Base-by-base conservation (phyloP, 92 coral and sea anemone species). In the Anthopleura xanthogrammica region DNA sequence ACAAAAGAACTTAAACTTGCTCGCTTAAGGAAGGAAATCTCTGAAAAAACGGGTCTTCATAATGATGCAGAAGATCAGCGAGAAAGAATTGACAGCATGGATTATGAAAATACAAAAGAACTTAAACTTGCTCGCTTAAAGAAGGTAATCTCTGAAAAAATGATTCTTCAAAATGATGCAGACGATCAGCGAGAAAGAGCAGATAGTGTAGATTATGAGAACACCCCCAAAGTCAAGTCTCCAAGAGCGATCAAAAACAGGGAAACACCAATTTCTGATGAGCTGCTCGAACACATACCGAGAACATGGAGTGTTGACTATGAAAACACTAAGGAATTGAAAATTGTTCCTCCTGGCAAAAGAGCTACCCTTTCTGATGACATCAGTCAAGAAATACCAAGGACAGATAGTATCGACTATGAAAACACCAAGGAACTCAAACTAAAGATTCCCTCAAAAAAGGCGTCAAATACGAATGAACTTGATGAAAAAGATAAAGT, bases 281-380 rank as follows among this genome's bases (percentile, higher is more conserved):
- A 62, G 70, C 14, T 11, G 12, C 29, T 8, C 5, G 74, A 68
- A 68, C 13, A 13, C 1, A 54, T 14, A 54, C 58, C 14, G 58
- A 68, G 74, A 1, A 68, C 11, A 68, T 43, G 41, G 29, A 68
- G 74, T 68, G 19, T 68, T 68, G 84, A 81, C 48, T 81, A 81
- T 52, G 84, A 70, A 54, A 81, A 81, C n/a, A 81, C 84, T 40
- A 77, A 77, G 23, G 64, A 55, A 43, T n/a, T 81, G 10, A 80
- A 80, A 16, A 48, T 54, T 41, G 41, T 62, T 41, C 83, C 57
- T 29, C 19, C 29, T 41, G 41, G 40, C 24, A 68, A 68, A 24
- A 29, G 4, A 24, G 5, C 74, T 16, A 29, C 42, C 29, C 42
- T 68, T 68, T 29, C 40, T 8, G 42, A 29, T 24, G 74, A 29